Evolutionary conservation across 1,140 invertebrate species (phyloP).

Genomic region (Manduca sexta): DNA sequence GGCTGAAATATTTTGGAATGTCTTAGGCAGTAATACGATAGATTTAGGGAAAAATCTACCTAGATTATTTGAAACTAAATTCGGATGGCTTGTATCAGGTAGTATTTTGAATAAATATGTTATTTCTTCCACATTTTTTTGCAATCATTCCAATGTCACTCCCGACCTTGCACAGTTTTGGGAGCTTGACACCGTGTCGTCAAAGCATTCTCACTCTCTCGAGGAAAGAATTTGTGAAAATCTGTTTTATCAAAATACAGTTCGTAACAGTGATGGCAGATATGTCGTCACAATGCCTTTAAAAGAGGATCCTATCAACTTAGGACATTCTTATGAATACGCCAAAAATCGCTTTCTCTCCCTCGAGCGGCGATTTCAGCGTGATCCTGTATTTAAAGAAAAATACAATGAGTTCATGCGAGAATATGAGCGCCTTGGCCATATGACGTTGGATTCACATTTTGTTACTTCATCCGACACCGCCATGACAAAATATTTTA

Average conservation of each 20-base stretch:
- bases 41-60: constrained; percentile 24
- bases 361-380: constrained; percentile 9
- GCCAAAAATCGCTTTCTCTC: constrained; percentile 10
- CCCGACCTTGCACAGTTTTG: constrained; percentile 16
- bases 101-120: background rate
- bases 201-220: constrained; percentile 4
- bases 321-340: constrained; percentile 5
- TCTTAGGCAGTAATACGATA: constrained; percentile 20
- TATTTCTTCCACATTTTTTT: background rate
- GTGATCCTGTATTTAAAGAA: constrained; percentile 1
- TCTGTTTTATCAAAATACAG: constrained; percentile 4
- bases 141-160: background rate
- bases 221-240: constrained; percentile 24
- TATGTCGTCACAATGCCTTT: constrained; percentile 6
- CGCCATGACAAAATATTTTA: too few relatives aligned
- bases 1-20: constrained; percentile 5
- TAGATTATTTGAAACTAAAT: constrained; percentile 20
- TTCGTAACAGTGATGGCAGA: background rate
- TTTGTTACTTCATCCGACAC: too few relatives aligned
- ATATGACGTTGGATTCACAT: constrained; percentile 4
- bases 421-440: constrained; percentile 8
- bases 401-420: constrained; percentile 8
- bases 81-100: constrained; percentile 25
- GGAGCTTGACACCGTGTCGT: constrained; percentile 18
- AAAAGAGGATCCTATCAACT: constrained; percentile 1